Evolutionary conservation across 1,140 invertebrate genomes (phyloP).

Genomic region (Bombus difficillimus): DNA sequence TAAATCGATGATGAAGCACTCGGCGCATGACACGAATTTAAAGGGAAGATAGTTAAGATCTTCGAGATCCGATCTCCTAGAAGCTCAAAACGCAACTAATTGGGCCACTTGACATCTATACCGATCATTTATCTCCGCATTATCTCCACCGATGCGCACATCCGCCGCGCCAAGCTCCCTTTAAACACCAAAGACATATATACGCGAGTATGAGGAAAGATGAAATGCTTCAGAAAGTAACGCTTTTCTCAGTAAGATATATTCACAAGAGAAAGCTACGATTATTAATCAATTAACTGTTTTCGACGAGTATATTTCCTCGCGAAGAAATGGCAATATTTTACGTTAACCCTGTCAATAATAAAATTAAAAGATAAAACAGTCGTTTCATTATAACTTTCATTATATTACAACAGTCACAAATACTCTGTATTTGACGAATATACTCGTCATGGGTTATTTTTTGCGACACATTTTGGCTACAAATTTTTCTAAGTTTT

Average conservation of each 20-base stretch:
- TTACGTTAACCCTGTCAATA: too few relatives aligned
- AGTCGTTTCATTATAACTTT: too few relatives aligned
- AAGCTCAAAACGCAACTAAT: slow-evolving; percentile 2
- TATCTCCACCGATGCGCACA: not conserved
- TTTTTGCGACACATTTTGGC: too few relatives aligned
- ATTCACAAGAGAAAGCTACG: not conserved
- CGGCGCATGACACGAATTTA: not conserved
- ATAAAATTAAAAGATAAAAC: too few relatives aligned
- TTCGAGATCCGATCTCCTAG: not conserved
- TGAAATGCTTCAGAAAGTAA: too few relatives aligned
- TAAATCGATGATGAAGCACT: not conserved
- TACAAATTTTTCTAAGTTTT: too few relatives aligned
- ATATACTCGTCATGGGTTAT: too few relatives aligned
- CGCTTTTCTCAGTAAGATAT: not conserved
- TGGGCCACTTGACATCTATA: slow-evolving; percentile 1
- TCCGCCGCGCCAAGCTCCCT: not conserved
- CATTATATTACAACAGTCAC: too few relatives aligned
- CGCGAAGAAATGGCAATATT: too few relatives aligned
- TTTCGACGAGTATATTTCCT: too few relatives aligned
- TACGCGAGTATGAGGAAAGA: not conserved
- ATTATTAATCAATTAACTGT: not conserved
- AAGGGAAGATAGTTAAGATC: slow-evolving; percentile 1
- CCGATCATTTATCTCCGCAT: slow-evolving; percentile 13
- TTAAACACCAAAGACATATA: not conserved
- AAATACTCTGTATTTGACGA: too few relatives aligned